Conservation (phyloP, 1,140 invertebrate species). For the Cyrtorhinus lividipennis region DNA sequence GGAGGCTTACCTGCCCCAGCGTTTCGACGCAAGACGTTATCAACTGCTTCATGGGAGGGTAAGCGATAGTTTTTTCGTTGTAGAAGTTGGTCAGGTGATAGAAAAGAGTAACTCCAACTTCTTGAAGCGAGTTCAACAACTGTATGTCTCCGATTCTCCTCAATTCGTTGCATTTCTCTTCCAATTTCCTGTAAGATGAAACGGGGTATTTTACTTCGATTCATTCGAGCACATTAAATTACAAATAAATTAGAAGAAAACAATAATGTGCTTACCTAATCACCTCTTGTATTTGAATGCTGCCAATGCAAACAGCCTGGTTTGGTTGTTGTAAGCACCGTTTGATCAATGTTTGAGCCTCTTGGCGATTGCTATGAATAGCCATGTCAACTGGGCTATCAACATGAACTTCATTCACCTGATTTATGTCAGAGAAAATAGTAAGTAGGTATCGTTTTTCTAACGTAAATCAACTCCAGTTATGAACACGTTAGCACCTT, state of each 20-base stretch:
- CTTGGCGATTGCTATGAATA: constrained; percentile 46
- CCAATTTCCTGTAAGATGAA: constrained; percentile 20
- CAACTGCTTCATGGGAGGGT: constrained; percentile 56
- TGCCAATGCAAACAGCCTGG: constrained; percentile 35
- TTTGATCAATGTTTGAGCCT: constrained; percentile 45
- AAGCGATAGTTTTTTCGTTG: constrained; percentile 48
- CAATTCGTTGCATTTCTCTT: constrained; percentile 21
- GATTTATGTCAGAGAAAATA: too few species aligned
- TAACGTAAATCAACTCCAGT: too few species aligned
- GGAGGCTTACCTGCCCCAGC: constrained; percentile 43
- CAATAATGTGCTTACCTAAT: constrained; percentile 11
- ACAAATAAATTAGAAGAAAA: too few species aligned
- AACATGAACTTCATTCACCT: constrained; percentile 43
- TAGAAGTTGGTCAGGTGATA: constrained; percentile 51
- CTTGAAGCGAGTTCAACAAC: constrained; percentile 31
- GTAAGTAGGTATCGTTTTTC: constrained; percentile 13
- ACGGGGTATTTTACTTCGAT: too few species aligned
- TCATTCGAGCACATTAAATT: not conserved
- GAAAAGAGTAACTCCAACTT: constrained; percentile 53
- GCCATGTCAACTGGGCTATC: constrained; percentile 43
- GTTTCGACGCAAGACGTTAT: constrained; percentile 53
- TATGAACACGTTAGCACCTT: constrained; percentile 35
- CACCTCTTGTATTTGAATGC: constrained; percentile 41
- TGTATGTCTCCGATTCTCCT: constrained; percentile 21
- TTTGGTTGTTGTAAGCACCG: constrained; percentile 44